These are phyloP conservation scores for Halesus radiatus DNA, from an alignment of 1,140 invertebrate genomes.

Conservation along the genomic window DNA sequence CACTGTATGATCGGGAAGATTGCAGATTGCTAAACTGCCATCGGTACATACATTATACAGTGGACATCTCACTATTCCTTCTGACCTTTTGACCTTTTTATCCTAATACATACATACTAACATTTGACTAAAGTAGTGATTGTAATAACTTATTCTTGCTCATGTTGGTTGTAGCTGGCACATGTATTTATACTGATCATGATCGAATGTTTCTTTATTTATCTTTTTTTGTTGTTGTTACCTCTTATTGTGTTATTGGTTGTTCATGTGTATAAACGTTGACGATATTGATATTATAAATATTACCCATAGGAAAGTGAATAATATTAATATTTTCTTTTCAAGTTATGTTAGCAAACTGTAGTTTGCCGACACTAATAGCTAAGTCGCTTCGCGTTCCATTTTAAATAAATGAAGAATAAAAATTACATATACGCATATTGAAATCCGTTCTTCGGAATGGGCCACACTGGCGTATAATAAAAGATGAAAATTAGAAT, in stretches of 20 bases:
- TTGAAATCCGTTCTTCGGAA: neutral
- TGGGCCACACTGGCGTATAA: constrained; percentile 51
- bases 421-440: neutral
- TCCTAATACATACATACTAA: constrained; percentile 33
- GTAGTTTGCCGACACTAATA: constrained; percentile 26
- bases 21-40: neutral
- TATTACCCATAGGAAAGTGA: constrained; percentile 41
- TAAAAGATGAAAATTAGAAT: constrained; percentile 54
- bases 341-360: neutral
- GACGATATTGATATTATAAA: constrained; percentile 45
- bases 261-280: constrained; percentile 56
- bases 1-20: constrained; percentile 38
- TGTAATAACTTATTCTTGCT: constrained; percentile 44
- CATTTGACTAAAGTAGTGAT: constrained; percentile 36
- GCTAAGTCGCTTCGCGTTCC: constrained; percentile 33
- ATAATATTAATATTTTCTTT: constrained; percentile 18
- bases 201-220: constrained; percentile 41
- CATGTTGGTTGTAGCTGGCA: constrained; percentile 41
- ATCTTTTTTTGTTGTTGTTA: constrained; percentile 56
- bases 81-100: neutral
- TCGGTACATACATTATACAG: neutral
- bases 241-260: constrained; percentile 56
- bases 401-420: constrained; percentile 3
- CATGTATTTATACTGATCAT: constrained; percentile 38
- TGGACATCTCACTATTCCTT: neutral